A percentile compares a stretch with the other conserved stretches of the same genome.
phyloP scores from a whole-genome alignment of 2,113 vertebrate genomes.

The Platichthys flesus region DNA sequence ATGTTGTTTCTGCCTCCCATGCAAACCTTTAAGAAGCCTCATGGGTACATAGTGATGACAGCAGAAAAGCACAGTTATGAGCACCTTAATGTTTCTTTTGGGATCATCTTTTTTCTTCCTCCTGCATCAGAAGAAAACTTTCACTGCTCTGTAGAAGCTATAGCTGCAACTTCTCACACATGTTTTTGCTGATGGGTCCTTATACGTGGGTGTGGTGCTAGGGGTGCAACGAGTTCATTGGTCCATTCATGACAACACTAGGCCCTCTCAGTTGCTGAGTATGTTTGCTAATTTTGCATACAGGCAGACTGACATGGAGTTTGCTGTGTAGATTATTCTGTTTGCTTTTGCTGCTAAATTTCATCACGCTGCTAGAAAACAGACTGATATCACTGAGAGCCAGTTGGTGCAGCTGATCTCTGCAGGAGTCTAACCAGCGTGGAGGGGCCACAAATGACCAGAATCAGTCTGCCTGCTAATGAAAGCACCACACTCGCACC shows the following conservation, averaged over 20 bases:
- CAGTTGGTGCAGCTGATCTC: conserved; percentile 5
- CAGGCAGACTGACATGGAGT: conserved; percentile 3
- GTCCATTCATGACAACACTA: conserved; percentile 15
- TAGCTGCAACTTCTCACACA: conserved; percentile 18
- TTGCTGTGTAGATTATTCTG: conserved; percentile 22
- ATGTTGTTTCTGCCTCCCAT: conserved; percentile 18
- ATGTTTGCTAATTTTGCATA: conserved; percentile 8
- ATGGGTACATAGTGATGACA: conserved; percentile 20
- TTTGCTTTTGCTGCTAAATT: conserved; percentile 36
- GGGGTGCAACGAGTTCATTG: conserved; percentile 13
- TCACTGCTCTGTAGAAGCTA: conserved; percentile 7
- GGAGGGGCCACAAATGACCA: conserved; percentile 5
- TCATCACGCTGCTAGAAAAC: conserved; percentile 13
- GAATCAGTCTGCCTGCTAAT: conserved; percentile 4
- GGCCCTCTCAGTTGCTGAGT: conserved; percentile 15
- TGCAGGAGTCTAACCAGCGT: conserved; percentile 1
- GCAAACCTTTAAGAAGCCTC: conserved; percentile 20
- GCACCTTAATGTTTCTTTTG: conserved; percentile 21
- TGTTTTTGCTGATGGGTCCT: conserved; percentile 1
- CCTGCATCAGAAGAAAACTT: conserved; percentile 7
- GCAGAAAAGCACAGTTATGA: conserved; percentile 20
- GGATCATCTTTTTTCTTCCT: conserved; percentile 20
- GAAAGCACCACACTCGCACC: background rate
- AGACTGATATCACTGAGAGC: background rate
- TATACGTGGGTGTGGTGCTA: conserved; percentile 22